Percentiles rank a stretch among this genome's conserved stretches.
Conservation (phyloP, 2,113 vertebrate species). For the Theristicus caerulescens region DNA sequence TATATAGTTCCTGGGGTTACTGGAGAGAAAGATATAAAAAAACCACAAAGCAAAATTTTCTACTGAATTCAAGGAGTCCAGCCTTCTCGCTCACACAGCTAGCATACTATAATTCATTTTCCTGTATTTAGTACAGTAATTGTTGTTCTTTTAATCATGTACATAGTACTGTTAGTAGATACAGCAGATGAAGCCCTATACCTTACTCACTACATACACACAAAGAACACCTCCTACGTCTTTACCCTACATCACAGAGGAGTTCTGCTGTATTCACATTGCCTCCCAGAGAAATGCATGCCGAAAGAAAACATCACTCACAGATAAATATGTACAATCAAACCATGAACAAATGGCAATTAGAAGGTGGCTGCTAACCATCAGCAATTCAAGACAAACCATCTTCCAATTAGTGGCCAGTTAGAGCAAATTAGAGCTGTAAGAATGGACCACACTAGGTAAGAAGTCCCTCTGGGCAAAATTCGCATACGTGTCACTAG, state of each 20-base stretch:
- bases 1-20: background rate
- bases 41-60: background rate
- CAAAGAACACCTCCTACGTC: background rate
- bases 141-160: background rate
- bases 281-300: background rate
- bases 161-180: background rate
- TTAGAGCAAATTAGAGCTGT: background rate
- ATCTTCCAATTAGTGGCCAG: background rate
- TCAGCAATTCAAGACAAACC: background rate
- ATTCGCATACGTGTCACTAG: accelerated
- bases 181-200: background rate
- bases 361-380: background rate
- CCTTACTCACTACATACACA: background rate
- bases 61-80: background rate
- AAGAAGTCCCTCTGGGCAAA: background rate
- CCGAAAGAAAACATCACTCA: background rate
- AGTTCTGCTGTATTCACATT: background rate
- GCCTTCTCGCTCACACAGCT: background rate
- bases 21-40: background rate
- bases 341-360: background rate
- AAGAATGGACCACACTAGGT: background rate
- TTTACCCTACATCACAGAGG: background rate
- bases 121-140: background rate
- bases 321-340: background rate
- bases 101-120: background rate